Conservation (phyloP, 1,140 invertebrate genomes). For the Parapsyche elsis region DNA sequence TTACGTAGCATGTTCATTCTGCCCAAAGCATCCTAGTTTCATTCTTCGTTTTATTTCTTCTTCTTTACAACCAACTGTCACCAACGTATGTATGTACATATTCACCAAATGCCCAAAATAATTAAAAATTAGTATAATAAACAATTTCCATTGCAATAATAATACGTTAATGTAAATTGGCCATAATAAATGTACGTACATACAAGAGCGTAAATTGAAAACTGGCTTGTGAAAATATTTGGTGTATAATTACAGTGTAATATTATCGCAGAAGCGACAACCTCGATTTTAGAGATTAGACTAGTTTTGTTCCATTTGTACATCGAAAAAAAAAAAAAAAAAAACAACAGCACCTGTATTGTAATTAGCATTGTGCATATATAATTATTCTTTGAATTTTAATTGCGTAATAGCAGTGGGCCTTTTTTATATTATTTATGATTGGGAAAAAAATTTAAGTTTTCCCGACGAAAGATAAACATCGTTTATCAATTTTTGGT, state of each 20-base stretch:
- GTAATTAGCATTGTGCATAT: no score
- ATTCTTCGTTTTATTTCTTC: no score
- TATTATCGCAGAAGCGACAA: not conserved
- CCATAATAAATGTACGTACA: not conserved
- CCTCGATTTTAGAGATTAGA: not conserved
- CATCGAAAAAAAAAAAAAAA: not conserved
- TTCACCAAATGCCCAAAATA: not conserved
- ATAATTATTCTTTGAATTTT: no score
- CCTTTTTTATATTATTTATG: no score
- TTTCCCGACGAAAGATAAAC: no score
- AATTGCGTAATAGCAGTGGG: no score
- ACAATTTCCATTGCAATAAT: not conserved
- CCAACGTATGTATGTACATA: no score
- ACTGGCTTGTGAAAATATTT: not conserved
- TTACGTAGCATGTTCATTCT: no score
- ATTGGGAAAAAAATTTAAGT: no score
- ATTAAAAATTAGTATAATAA: slow-evolving; percentile 8
- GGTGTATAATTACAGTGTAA: not conserved
- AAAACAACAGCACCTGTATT: not conserved
- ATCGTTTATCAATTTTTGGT: no score
- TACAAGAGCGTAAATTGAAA: not conserved
- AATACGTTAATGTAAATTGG: not conserved
- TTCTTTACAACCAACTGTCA: no score
- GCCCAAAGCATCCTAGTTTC: no score
- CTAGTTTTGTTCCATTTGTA: not conserved